These are phyloP conservation scores for Orchesella cincta DNA, from an alignment of 1,140 invertebrate genomes.

Conservation along the genomic window DNA sequence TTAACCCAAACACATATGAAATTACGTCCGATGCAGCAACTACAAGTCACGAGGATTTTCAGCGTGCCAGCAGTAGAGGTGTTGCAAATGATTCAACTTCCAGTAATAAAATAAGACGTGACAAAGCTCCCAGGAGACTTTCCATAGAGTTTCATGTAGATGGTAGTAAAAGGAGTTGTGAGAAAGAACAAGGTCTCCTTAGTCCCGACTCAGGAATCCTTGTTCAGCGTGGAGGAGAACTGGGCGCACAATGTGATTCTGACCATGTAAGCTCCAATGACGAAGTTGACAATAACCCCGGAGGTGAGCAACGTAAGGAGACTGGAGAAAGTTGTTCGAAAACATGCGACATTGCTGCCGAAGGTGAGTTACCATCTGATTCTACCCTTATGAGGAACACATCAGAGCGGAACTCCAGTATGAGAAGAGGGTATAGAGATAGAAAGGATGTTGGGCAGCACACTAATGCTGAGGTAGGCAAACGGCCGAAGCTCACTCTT, in stretches of 20 bases:
- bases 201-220: conserved; percentile 40
- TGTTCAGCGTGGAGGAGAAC: background rate
- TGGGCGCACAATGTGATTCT: background rate
- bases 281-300: background rate
- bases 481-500: conserved; percentile 22
- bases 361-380: too few species aligned
- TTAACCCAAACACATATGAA: background rate
- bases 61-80: background rate
- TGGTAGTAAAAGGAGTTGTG: background rate
- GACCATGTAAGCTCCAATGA: background rate
- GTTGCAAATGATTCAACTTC: background rate
- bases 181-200: background rate
- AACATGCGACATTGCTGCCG: too few species aligned
- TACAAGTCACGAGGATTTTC: background rate
- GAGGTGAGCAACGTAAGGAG: background rate
- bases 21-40: background rate
- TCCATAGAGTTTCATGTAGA: background rate
- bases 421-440: too few species aligned
- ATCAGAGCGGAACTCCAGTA: too few species aligned
- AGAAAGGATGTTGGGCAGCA: too few species aligned
- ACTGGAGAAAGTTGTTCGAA: too few species aligned
- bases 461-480: too few species aligned
- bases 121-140: background rate
- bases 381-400: too few species aligned
- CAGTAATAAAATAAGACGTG: background rate